Evolutionary conservation across 1,140 invertebrate genomes (phyloP).

Genomic region (Ericerus pela): DNA sequence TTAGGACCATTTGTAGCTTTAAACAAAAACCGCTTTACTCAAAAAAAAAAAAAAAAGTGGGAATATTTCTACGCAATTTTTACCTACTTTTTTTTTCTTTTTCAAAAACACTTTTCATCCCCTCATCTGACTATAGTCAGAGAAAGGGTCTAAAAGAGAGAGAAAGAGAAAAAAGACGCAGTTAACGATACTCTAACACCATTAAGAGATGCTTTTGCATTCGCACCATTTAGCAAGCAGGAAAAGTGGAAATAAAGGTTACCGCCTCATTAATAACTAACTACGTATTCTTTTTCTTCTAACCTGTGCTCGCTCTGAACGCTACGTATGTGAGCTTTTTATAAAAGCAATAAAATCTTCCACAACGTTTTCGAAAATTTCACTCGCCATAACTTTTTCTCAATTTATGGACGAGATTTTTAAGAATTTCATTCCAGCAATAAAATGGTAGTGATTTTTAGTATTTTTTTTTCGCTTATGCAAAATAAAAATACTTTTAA

Average conservation of each 20-base stretch:
- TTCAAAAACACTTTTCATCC: too few relatives aligned
- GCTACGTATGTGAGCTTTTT: constrained; percentile 3
- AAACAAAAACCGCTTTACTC: too few relatives aligned
- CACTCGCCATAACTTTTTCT: constrained; percentile 1
- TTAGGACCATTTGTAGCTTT: too few relatives aligned
- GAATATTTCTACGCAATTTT: too few relatives aligned
- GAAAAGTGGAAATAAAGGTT: constrained; percentile 12
- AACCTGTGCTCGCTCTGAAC: constrained; percentile 5
- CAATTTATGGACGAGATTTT: constrained; percentile 8
- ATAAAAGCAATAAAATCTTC: constrained; percentile 11
- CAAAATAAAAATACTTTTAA: too few relatives aligned
- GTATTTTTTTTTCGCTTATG: too few relatives aligned
- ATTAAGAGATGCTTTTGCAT: constrained; percentile 12
- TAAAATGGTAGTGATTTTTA: too few relatives aligned
- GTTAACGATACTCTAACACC: not conserved
- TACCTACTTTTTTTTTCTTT: too few relatives aligned
- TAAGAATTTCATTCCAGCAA: too few relatives aligned
- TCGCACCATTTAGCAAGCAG: constrained; percentile 6
- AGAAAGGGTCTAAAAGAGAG: too few relatives aligned
- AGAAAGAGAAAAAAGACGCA: not conserved
- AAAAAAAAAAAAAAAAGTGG: too few relatives aligned
- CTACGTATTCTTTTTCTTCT: constrained; percentile 4
- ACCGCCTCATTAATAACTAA: constrained; percentile 7
- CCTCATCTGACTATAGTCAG: too few relatives aligned
- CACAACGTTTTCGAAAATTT: constrained; percentile 6